Evolutionary conservation across 2,888 invertebrate species (phyloP), one percentile per base, ranked within the genome.

Genomic region (Xanthostigma xanthostigma): DNA sequence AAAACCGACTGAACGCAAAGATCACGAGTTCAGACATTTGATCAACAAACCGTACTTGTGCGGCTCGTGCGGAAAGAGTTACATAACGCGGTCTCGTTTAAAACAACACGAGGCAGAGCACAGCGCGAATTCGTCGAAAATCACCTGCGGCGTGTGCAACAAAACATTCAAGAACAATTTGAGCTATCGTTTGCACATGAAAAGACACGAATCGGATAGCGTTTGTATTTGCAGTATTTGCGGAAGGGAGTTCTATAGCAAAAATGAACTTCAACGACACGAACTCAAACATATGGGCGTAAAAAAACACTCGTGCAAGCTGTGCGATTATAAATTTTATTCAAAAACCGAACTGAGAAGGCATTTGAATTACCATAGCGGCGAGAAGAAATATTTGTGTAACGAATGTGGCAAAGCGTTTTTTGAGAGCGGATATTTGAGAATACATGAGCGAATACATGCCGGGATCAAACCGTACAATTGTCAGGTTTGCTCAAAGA

Each of bases 371-470:
- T 64, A 64, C 49, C 64, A 64, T 47, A 60, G 57, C 10, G 63
- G 62, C 8, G 60, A 59, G 6, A 64, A 62, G 41, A 58, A 55
- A 41, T 64, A 60, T 47, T 53, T 54, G 46, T 64, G 64, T 49
- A 49, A 56, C n/a, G 46, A 59, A 13, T 64, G 64, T 41, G 49
- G 49, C 11, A 63, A 63, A 52, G 51, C 55, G 9, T 64, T 63
- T 45, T 63, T 60, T 48, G 64, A 64, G 49, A 62, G 62, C 1
- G 62, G 62, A 17, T 63, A 64, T 52, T 53, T 65, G 40, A 60
- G 61, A 46, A 57, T 62, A 36, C 64, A 66, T 49, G 56, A 61
- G 53, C 55, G 62, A 36, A 56, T 59, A 17, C 66, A 66, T 39
- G 62, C 64, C 0, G 64, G 64, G 1, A 61, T 62, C 48, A 58